A percentile compares a stretch with the other conserved stretches of the same genome.
These are phyloP conservation scores for Eucriotettix oculatus DNA, from an alignment of 2,888 invertebrate species.

Conservation along the genomic window DNA sequence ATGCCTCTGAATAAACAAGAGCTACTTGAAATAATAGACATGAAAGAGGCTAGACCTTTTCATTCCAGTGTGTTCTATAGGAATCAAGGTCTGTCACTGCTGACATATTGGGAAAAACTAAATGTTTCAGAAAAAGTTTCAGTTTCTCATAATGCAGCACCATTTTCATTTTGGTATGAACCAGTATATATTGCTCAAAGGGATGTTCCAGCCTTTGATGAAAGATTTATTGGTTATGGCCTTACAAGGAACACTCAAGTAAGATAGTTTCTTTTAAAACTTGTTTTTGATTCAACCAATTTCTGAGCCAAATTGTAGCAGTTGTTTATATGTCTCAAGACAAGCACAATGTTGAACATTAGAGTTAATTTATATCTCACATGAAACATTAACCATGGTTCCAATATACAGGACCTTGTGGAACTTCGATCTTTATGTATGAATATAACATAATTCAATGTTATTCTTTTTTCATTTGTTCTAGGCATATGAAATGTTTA, in stretches of 20 bases:
- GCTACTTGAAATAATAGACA: slow-evolving; percentile 18
- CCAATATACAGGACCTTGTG: too few relatives aligned
- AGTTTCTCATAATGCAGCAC: slow-evolving; percentile 20
- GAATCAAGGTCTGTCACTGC: slow-evolving; percentile 24
- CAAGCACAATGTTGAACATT: too few relatives aligned
- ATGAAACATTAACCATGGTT: too few relatives aligned
- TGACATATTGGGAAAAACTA: slow-evolving; percentile 16
- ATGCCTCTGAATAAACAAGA: slow-evolving; percentile 21
- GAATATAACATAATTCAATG: background rate
- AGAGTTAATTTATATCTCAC: too few relatives aligned
- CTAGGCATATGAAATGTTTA: slow-evolving; percentile 23
- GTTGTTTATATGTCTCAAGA: too few relatives aligned
- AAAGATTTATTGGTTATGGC: slow-evolving; percentile 26
- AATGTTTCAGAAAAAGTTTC: slow-evolving; percentile 15
- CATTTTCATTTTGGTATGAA: slow-evolving; percentile 23
- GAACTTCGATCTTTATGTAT: background rate
- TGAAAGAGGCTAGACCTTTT: slow-evolving; percentile 21
- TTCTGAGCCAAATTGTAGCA: too few relatives aligned
- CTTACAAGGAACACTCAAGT: slow-evolving; percentile 27
- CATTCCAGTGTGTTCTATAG: slow-evolving; percentile 22
- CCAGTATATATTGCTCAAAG: slow-evolving; percentile 23
- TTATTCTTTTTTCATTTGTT: background rate
- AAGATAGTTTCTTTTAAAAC: background rate
- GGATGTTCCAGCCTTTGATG: slow-evolving; percentile 22
- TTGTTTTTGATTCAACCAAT: background rate